phyloP scores from a whole-genome alignment of 2,113 vertebrate genomes.

The Actenoides lindsayi region DNA sequence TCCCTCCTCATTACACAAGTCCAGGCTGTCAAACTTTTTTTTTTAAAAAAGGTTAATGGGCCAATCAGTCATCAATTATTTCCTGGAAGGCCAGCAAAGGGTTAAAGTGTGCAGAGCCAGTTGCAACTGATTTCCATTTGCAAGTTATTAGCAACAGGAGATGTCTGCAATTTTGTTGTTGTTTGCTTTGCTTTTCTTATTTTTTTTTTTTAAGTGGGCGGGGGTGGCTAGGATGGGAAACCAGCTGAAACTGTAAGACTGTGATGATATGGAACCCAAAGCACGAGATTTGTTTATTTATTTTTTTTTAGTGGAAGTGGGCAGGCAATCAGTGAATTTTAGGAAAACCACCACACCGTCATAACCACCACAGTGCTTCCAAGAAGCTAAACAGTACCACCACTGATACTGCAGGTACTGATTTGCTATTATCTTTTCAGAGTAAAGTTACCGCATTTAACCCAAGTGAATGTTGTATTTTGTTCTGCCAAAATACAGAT shows the following conservation, averaged over 20 bases:
- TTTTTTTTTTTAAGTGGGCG: conserved; percentile 24
- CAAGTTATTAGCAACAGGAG: conserved; percentile 73
- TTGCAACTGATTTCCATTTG: conserved; percentile 69
- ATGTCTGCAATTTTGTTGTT: conserved; percentile 3
- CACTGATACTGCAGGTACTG: not conserved
- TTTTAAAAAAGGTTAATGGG: conserved; percentile 83
- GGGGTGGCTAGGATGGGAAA: not conserved
- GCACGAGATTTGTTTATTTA: not conserved
- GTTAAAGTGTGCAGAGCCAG: conserved; percentile 70
- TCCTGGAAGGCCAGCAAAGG: conserved; percentile 68
- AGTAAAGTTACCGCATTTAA: not conserved
- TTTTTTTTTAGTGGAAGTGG: not conserved
- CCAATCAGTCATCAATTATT: conserved; percentile 88
- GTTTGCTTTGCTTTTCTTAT: not conserved
- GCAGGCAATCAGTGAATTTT: not conserved
- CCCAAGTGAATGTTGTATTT: not conserved
- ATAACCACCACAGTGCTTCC: not conserved
- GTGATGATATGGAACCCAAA: not conserved
- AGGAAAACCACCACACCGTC: not conserved
- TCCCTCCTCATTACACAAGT: conserved; percentile 78
- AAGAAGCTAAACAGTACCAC: not conserved
- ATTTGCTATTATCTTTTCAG: not conserved
- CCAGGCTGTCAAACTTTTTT: conserved; percentile 75
- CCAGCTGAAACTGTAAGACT: not conserved
- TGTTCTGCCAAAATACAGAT: not conserved